Evolutionary conservation across 1,140 invertebrate species (phyloP), one percentile per base, ranked within the genome.

Genomic region (Megathymus violae): DNA sequence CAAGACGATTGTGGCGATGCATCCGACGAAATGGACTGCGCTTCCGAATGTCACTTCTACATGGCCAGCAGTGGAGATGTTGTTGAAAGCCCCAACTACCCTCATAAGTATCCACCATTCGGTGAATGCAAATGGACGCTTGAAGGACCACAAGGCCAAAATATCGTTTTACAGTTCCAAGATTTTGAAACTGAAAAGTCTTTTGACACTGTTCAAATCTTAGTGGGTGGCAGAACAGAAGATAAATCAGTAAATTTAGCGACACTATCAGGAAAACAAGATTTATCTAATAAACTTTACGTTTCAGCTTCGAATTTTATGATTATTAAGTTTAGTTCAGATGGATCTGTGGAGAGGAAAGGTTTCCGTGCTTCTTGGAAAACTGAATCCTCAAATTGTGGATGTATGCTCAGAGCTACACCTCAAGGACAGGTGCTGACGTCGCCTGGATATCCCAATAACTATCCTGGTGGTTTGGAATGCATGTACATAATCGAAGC

Each of bases 181-280:
- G 97, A 98, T 91, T 99, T 99, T 89, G 97, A 98, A 82, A 99
- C 98, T 3, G 98, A 99, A 91, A 97, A 98, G 84, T 96, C 96
- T 73, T 98, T 98, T 78, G 98, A 99, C 89, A 97, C 97, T 27
- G 97, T 99, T 4, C 97, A 98, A 91, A 97, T 99, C 69, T 92
- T 99, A 68, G 97, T 97, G 1, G 98, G 98, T 16, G 98, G 98
- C 15, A 93, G 97, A 73, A 98, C 98, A 2, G 98, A 99, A 92
- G 97, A 98, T 61, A 97, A 98, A 71, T 96, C 97, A 10, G 96
- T 97, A 1, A 97, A 96, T 67, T 91, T 99, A 64, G 97, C 96
- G 0, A 98, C 97, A 0, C 87, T 99, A 4, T 99, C 98, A 6
- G 98, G 98, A 59, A 95, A 96, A 89, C 94, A 96, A 85, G 95